Evolutionary conservation across 30 jellyfish, hydroid and myxozoan species (phyloP).

Genomic region (Calvadosia cruxmelitensis): DNA sequence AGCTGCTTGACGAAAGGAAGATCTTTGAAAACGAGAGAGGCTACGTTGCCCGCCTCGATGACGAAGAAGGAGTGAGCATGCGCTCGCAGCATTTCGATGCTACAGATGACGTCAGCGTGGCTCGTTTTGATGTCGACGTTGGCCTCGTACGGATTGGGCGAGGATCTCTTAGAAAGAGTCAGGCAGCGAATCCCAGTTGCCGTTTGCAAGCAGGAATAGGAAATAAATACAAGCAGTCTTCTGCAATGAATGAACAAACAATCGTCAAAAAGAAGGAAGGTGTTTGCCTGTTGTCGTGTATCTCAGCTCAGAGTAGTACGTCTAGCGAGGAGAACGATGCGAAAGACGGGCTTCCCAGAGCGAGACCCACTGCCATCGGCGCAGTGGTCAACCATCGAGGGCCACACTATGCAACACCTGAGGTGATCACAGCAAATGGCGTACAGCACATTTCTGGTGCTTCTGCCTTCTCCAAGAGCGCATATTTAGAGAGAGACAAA

Average conservation of each 20-base stretch:
- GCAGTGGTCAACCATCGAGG: no score
- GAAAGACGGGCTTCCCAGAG: no score
- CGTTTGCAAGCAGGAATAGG: neutral
- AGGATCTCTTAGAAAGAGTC: neutral
- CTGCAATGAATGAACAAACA: neutral
- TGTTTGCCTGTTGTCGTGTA: neutral
- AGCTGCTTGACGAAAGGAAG: conserved; percentile 41
- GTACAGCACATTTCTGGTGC: no score
- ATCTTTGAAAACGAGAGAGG: conserved; percentile 77
- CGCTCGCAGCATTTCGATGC: neutral
- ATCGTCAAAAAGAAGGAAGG: neutral
- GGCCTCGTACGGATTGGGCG: neutral
- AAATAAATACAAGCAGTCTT: no score
- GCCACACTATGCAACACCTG: no score
- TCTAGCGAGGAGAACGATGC: no score
- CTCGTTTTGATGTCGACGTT: neutral
- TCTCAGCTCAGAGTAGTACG: neutral
- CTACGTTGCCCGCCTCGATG: conserved; percentile 45
- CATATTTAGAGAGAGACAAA: no score
- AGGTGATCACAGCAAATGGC: no score
- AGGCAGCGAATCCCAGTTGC: neutral
- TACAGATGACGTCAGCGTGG: neutral
- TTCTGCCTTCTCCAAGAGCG: no score
- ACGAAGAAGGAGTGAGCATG: conserved; percentile 21
- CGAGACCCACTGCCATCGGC: no score